Percentiles rank a stretch among this genome's conserved stretches.
Conservation (phyloP, 2,888 invertebrate genomes). For the Leuctra nigra region DNA sequence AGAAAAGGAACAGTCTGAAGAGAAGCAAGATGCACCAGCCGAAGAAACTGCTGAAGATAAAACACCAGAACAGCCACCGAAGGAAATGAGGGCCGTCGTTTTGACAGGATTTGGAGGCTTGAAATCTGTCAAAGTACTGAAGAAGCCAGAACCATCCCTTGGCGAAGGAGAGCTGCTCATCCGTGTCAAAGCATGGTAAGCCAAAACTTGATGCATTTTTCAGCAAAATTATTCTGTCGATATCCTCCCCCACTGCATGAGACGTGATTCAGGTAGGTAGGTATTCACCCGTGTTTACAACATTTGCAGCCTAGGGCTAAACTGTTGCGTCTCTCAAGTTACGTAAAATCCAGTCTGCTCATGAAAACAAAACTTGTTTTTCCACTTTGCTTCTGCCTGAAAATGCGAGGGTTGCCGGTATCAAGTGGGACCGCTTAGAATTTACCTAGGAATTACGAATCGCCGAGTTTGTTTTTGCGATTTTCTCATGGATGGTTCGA, state of each 20-base stretch:
- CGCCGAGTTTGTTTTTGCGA: background rate
- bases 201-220: conserved; percentile 34
- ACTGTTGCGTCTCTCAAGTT: too few relatives aligned
- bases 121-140: conserved; percentile 75
- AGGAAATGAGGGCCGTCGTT: conserved; percentile 80
- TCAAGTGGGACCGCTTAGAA: too few relatives aligned
- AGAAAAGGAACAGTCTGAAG: conserved; percentile 43
- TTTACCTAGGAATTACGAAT: too few relatives aligned
- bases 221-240: too few relatives aligned
- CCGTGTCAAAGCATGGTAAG: conserved; percentile 82
- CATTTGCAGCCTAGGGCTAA: too few relatives aligned
- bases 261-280: too few relatives aligned
- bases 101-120: conserved; percentile 80
- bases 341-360: too few relatives aligned
- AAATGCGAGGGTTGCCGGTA: too few relatives aligned
- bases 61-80: conserved; percentile 51
- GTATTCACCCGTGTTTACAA: too few relatives aligned
- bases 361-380: background rate
- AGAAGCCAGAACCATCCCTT: conserved; percentile 66
- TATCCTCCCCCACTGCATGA: too few relatives aligned
- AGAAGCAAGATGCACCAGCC: conserved; percentile 42
- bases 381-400: background rate
- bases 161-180: conserved; percentile 72
- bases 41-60: conserved; percentile 42
- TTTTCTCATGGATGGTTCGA: background rate